Evolutionary conservation across 2,113 vertebrate species (phyloP), one percentile per base, ranked within the genome.

Genomic region (Antennarius striatus): DNA sequence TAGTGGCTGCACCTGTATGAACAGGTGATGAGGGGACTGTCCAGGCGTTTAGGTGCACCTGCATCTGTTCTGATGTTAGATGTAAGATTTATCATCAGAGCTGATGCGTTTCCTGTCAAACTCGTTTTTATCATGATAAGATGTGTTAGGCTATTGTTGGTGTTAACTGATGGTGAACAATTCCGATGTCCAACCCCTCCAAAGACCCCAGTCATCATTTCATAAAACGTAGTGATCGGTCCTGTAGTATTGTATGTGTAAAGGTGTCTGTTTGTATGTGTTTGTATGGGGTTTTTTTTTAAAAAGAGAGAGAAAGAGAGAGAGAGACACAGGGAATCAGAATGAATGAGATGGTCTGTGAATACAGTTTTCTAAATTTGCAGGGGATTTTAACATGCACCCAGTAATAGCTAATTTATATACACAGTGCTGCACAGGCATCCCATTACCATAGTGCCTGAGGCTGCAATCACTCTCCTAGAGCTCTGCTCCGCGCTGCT

Each of bases 391-490:
- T 84, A 88, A 80, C 72, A 84, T 82, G 79, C 79, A 81, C 81
- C 76, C 83, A 73, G 88, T 91, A 90, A 88, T 85, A 86, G 88
- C 86, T 91, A 61, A 91, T 93, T 89, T 93, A 88, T 90, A 89
- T 87, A 87, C 84, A 88, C 87, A 76, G 80, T 76, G 85, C 87
- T 86, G 87, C 78, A 64, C 87, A 87, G 89, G 89, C 90, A 91
- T 86, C 89, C 85, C 87, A 90, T 91, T 90, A 88, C 81, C 83
- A 84, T 86, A 87, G 81, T 59, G 88, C 89, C 88, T 42, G 80
- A 83, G 88, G 89, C 90, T 90, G 89, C 88, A 91, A 85, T 90
- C 90, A 84, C 81, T 90, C 88, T 78, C 77, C 75, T 51, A 55
- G 80, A 68, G 75, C 81, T 64, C 54, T 14, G 81, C 85, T 71